phyloP scores from a whole-genome alignment of 2,888 invertebrate genomes.

The Pocota personata region DNA sequence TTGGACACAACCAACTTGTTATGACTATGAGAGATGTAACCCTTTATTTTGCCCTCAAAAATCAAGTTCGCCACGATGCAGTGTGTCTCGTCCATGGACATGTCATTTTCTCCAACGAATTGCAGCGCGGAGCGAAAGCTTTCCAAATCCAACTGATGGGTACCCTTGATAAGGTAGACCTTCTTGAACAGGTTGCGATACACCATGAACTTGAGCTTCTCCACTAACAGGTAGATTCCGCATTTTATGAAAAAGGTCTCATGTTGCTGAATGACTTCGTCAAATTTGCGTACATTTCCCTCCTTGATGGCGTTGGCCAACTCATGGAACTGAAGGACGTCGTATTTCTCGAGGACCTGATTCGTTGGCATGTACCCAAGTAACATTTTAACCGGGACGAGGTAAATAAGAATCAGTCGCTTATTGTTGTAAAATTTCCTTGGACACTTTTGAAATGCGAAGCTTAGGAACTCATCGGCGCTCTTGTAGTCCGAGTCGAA shows the following conservation, averaged over 20 bases:
- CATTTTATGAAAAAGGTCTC: conserved; percentile 97
- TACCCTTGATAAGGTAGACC: conserved; percentile 89
- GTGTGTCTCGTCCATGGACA: conserved; percentile 96
- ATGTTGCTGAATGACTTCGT: conserved; percentile 92
- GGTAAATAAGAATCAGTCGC: conserved; percentile 94
- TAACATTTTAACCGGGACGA: conserved; percentile 98
- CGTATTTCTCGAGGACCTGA: conserved; percentile 92
- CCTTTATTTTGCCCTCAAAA: conserved; percentile 98
- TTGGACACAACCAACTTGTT: conserved; percentile 99
- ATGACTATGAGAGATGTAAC: conserved; percentile 98
- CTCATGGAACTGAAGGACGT: conserved; percentile 95
- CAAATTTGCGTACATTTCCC: conserved; percentile 93
- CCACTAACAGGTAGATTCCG: conserved; percentile 98
- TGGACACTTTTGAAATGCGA: conserved; percentile 96
- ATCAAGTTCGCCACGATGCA: conserved; percentile 98
- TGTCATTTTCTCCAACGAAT: conserved; percentile 91
- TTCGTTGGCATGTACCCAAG: conserved; percentile 96
- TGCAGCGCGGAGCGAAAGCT: conserved; percentile 92
- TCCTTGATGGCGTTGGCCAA: conserved; percentile 94
- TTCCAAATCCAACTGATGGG: conserved; percentile 94
- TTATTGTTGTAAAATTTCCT: conserved; percentile 92
- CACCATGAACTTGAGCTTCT: conserved; percentile 96
- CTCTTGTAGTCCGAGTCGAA: conserved; percentile 98
- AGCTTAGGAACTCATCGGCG: conserved; percentile 96
- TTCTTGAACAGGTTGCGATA: conserved; percentile 98